Base-by-base conservation (phyloP, 1,140 invertebrate genomes). In the Trachymyrmex septentrionalis region DNA sequence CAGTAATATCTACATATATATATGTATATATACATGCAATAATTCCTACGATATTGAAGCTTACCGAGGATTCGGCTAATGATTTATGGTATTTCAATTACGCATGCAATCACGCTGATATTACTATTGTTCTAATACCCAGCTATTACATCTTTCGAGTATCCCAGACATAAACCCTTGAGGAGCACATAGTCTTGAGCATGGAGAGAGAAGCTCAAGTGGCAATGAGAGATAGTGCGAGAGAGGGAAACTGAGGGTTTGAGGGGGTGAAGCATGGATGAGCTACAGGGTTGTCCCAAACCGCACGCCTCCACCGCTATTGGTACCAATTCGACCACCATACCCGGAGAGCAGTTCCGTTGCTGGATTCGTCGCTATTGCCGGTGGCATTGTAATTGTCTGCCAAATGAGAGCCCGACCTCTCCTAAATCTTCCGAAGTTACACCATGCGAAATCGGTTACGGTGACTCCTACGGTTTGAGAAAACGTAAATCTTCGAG, bases 361-460 rank as follows among this genome's bases (percentile, higher is more conserved):
- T 86, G 27, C 82, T 91, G 75, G 73, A 91, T 91, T 91, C 91
- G 85, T 87, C 89, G 86, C 76, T 87, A 93, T 92, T 90, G 88
- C 87, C 90, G 72, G 78, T 91, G 88, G 88, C 91, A 92, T 92
- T 93, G 92, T 93, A 93, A 93, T 93, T 93, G 92, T 88, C 91
- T 93, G 90, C 91, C 91, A 92, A 93, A 93, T 93, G 92, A 92
- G 91, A 92, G 90, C 71, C 87, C 89, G 91, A 88, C 78, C 91
- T 89, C 67, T 67, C 88, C 85, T 92, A 93, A 93, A 93, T 93
- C 92, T 92, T 89, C 66, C 61, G 12, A 87, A 92, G 86, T 90
- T 91, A 77, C 87, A 44, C 80, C 85, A 66, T 66, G 71, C 71
- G 88, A 63, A 85, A 86, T 90, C 75, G 66, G 64, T 67, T 75